Conservation (phyloP, 2,888 invertebrate species). For the Zygogramma bicolorata region DNA sequence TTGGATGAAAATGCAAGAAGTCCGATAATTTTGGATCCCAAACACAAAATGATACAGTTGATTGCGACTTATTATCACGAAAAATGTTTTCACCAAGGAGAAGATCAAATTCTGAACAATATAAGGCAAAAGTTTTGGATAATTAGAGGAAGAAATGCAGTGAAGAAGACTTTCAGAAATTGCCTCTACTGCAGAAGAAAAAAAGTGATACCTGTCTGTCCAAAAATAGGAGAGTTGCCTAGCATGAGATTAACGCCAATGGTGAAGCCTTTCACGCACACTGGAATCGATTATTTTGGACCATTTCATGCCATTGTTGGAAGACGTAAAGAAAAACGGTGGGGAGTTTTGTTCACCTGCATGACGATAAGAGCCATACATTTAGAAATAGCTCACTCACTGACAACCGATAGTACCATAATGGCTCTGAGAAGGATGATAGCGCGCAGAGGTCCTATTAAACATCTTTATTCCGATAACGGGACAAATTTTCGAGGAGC, state of each 20-base stretch:
- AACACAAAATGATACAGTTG: not conserved
- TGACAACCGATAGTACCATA: constrained; percentile 11
- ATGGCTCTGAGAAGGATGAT: constrained; percentile 12
- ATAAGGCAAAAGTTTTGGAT: not conserved
- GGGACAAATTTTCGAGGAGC: constrained; percentile 15
- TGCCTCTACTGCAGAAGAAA: constrained; percentile 1
- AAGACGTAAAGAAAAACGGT: constrained; percentile 1
- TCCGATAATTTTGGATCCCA: not conserved
- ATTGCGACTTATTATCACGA: not conserved
- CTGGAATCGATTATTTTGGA: too few relatives aligned
- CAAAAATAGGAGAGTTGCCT: too few relatives aligned
- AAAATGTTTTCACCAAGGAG: not conserved
- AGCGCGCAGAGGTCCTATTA: not conserved
- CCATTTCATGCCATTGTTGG: not conserved
- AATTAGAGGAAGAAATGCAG: not conserved
- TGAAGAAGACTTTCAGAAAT: not conserved
- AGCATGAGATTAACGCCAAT: too few relatives aligned
- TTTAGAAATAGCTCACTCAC: constrained; percentile 18
- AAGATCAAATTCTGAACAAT: not conserved
- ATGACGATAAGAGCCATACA: constrained; percentile 10
- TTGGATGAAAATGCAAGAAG: not conserved
- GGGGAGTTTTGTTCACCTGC: not conserved
- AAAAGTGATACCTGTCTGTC: too few relatives aligned
- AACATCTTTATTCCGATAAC: constrained; percentile 19
- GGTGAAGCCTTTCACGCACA: too few relatives aligned